Evolutionary conservation across 2,113 vertebrate genomes (phyloP).

Genomic region (Syngnathus scovelli): DNA sequence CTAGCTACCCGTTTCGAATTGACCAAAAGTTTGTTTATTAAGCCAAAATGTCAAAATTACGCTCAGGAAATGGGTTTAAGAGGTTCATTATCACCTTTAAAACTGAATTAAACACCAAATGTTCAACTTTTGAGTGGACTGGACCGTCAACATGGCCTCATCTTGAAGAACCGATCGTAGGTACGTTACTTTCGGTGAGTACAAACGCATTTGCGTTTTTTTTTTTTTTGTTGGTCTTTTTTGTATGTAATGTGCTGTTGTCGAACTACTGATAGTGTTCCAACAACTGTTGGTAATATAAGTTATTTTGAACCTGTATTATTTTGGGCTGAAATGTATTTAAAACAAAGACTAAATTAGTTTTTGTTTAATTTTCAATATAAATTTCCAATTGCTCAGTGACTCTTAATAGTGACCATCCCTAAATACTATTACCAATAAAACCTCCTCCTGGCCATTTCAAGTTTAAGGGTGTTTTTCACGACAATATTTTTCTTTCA

Average conservation of each 20-base stretch:
- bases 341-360: too few relatives aligned
- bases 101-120: background rate
- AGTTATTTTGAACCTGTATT: too few relatives aligned
- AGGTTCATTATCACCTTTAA: background rate
- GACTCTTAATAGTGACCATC: too few relatives aligned
- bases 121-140: background rate
- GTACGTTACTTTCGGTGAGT: background rate
- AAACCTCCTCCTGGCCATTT: background rate
- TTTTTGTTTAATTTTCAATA: too few relatives aligned
- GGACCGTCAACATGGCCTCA: background rate
- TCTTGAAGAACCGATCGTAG: background rate
- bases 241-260: too few relatives aligned
- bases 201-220: background rate
- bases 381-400: too few relatives aligned
- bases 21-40: background rate
- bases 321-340: too few relatives aligned
- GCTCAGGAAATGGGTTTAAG: background rate
- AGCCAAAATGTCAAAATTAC: background rate
- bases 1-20: background rate
- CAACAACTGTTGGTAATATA: too few relatives aligned
- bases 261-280: too few relatives aligned
- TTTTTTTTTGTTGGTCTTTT: too few relatives aligned
- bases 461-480: background rate
- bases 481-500: background rate
- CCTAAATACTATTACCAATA: background rate